Evolutionary conservation across 1,140 invertebrate genomes (phyloP), one percentile per base, ranked within the genome.

Genomic region (Telenomus remus): DNA sequence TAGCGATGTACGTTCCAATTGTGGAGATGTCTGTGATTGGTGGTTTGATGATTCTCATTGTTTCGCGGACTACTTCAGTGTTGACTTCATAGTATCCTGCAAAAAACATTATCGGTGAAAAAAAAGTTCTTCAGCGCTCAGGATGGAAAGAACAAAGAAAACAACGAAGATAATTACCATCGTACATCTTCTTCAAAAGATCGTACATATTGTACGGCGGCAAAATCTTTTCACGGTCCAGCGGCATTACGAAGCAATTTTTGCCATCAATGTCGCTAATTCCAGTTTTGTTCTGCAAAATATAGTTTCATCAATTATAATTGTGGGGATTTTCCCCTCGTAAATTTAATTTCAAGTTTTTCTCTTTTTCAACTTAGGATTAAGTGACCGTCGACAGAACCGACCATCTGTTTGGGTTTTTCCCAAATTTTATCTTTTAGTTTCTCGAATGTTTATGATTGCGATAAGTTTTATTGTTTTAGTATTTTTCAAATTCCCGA

Each of bases 211-310:
- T 92, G 55, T 89, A 90, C 4, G 96, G 96, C 4, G 93, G 93
- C 79, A 96, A 89, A 57, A 96, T 92, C 54, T 91, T 89, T 37
- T 90, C 89, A 39, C 93, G 91, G 87, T 97, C 93, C 66, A 98
- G 88, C 7, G 94, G 93, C 95, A 97, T 96, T 1, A 97, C 91
- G 85, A 96, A 98, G 87, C 96, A 98, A 12, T 93, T 91, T 47
- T 88, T 83, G 15, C 91, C 91, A 50, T 93, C 92, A 9, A 91
- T 88, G 87, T 97, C 96, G 69, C 97, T 92, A 72, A 98, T 97
- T 74, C 93, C 94, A 61, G 95, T 96, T 76, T 93, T 92, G 82
- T 95, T 95, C 90, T 91, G 61, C 10, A 86, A 76, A 63, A 77
- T 49, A 59, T 35, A 27, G 55, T 63, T 50, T 39, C 39, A 34